A percentile compares a stretch with the other conserved stretches of the same genome.
These are phyloP conservation scores for Drosophila ficusphila DNA, from an alignment of 1,140 invertebrate genomes.

Conservation along the genomic window DNA sequence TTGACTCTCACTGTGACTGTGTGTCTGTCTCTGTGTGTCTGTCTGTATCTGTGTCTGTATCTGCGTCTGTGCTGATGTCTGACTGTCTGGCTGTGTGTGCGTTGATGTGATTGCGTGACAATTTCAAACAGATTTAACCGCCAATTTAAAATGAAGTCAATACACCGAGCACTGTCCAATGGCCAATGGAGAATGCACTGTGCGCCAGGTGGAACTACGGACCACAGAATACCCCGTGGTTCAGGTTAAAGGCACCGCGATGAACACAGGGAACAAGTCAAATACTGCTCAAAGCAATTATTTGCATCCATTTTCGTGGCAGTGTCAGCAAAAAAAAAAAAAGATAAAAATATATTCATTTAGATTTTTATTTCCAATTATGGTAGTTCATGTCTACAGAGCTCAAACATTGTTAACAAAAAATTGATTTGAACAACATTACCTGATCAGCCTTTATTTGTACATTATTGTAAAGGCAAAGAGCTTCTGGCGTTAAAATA, in stretches of 20 bases:
- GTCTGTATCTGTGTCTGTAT: conserved; percentile 27
- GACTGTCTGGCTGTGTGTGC: conserved; percentile 43
- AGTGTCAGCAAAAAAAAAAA: too few species aligned
- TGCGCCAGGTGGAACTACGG: not conserved
- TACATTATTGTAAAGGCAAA: too few species aligned
- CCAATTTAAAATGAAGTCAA: conserved; percentile 83
- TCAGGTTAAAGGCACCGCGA: too few species aligned
- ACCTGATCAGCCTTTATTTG: too few species aligned
- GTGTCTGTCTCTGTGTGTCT: conserved; percentile 41
- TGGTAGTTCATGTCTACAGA: too few species aligned
- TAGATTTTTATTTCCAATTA: too few species aligned
- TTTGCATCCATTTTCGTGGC: too few species aligned
- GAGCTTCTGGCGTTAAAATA: too few species aligned
- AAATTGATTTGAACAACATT: too few species aligned
- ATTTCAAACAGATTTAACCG: conserved; percentile 83
- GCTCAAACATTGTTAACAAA: too few species aligned
- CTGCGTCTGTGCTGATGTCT: conserved; percentile 33
- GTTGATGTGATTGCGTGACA: conserved; percentile 76
- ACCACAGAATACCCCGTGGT: conserved; percentile 1
- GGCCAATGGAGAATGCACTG: conserved; percentile 15
- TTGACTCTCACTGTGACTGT: conserved; percentile 33
- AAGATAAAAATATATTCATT: too few species aligned
- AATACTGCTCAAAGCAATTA: not conserved
- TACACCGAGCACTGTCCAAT: conserved; percentile 57
- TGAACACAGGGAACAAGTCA: not conserved